Base-by-base conservation (phyloP, 2,797 vertebrate genomes). In the Basileuterus tristriatus region DNA sequence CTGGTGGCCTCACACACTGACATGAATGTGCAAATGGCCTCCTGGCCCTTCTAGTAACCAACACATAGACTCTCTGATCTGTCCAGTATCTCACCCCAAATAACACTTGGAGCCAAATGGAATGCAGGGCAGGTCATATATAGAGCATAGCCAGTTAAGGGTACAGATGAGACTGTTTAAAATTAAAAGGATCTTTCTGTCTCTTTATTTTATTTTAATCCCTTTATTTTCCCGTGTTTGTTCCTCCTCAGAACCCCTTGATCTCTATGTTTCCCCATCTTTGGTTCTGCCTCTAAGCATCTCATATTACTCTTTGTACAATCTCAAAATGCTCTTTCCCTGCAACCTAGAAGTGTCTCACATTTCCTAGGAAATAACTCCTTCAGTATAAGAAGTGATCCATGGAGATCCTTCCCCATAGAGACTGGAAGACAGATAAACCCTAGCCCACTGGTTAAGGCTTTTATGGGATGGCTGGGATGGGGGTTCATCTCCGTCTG, bases 371-470 rank as follows among this genome's bases (percentile, higher is more conserved):
- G 30, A 47, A 64, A n/a, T 26, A 36, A 60, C 6, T 11, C 13
- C 18, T 78, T 46, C 59, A 83, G 30, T 43, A 26, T 52, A n/a
- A 43, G 9, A 76, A 65, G 8, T 20, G 19, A 46, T 68, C 34
- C 37, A 16, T 2, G 2, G 39, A 65, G 8, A 49, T 36, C 4
- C 6, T 72, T 32, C 41, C 9, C 8, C 7, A 43, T 1, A 16
- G 26, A 41, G 11, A 49, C 27, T 43, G 19, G 19, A 41, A 53
- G 63, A 49, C 20, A 29, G 3, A 4, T 44, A 17, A 49, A 9
- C 12, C 8, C 29, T 34, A 67, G 12, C 1, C n/a, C 15, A 6
- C 6, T 2, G 1, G 17, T 0, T 27, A 43, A 75, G 22, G 14
- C 1, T 71, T 70, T 85, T 50, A 17, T 34, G 16, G 16, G 17